A percentile compares a stretch with the other conserved stretches of the same genome.
phyloP scores from a whole-genome alignment of 2,888 invertebrate species.

The Cephus nigrinus region DNA sequence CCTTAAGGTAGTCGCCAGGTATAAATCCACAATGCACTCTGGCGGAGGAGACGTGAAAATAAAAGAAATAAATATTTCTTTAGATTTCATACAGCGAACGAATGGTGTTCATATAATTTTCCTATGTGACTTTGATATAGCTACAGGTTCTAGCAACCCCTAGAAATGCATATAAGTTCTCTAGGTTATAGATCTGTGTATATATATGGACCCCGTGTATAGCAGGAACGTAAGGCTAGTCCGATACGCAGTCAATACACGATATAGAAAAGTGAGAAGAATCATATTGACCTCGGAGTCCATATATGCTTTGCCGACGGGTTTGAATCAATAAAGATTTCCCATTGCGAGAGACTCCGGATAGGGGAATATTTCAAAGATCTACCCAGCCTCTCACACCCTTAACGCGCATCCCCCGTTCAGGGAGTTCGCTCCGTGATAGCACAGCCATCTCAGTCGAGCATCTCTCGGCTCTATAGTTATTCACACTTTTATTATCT shows the following conservation, averaged over 20 bases:
- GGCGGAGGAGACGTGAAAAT: background rate
- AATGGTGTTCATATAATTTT: background rate
- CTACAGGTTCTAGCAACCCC: background rate
- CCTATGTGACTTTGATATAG: background rate
- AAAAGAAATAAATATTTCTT: background rate
- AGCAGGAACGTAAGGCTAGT: background rate
- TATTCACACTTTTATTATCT: constrained; percentile 63
- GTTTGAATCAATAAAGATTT: constrained; percentile 64
- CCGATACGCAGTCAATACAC: background rate
- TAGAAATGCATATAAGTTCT: background rate
- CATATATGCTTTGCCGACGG: constrained; percentile 48
- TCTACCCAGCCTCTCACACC: constrained; percentile 38
- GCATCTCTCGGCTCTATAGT: constrained; percentile 27
- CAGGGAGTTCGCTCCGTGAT: background rate
- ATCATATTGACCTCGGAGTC: constrained; percentile 57
- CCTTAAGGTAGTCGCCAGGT: background rate
- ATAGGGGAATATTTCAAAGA: constrained; percentile 59
- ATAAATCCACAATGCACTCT: background rate
- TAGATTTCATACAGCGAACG: background rate
- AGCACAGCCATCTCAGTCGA: background rate
- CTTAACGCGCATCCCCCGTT: constrained; percentile 14
- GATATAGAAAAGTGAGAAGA: constrained; percentile 29
- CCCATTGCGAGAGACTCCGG: constrained; percentile 49
- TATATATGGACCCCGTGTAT: background rate
- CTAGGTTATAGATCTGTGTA: background rate